These are phyloP conservation scores for Musca domestica DNA, from an alignment of 1,140 invertebrate genomes.

Conservation along the genomic window DNA sequence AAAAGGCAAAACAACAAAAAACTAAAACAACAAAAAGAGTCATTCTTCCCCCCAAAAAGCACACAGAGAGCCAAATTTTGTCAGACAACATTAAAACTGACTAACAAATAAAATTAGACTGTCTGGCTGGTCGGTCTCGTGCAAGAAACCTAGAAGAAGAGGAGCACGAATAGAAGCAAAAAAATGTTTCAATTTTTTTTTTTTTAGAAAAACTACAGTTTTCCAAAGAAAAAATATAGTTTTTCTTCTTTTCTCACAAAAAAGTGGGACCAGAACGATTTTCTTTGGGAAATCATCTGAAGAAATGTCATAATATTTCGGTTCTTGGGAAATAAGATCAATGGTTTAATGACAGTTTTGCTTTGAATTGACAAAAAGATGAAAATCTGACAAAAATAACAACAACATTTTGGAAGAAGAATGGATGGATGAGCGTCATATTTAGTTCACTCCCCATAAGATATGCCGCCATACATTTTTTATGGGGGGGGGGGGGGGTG, in stretches of 20 bases:
- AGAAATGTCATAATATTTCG: slow-evolving; percentile 7
- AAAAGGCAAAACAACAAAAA: background rate
- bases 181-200: background rate
- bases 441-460: too few species aligned
- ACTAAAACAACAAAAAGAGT: too few species aligned
- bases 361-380: background rate
- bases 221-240: background rate
- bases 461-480: too few species aligned
- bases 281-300: background rate
- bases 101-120: background rate
- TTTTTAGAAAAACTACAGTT: background rate
- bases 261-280: background rate
- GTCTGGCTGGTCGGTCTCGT: background rate
- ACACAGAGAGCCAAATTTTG: background rate
- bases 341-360: slow-evolving; percentile 13
- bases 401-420: background rate
- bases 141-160: background rate
- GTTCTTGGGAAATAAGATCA: slow-evolving; percentile 8
- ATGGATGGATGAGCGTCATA: too few species aligned
- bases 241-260: background rate
- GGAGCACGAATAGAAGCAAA: background rate
- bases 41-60: too few species aligned
- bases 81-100: background rate
- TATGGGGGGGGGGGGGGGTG: too few species aligned
- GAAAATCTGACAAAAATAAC: slow-evolving; percentile 7